Conservation (phyloP, 2,888 invertebrate species). For the Dynastes maya region DNA sequence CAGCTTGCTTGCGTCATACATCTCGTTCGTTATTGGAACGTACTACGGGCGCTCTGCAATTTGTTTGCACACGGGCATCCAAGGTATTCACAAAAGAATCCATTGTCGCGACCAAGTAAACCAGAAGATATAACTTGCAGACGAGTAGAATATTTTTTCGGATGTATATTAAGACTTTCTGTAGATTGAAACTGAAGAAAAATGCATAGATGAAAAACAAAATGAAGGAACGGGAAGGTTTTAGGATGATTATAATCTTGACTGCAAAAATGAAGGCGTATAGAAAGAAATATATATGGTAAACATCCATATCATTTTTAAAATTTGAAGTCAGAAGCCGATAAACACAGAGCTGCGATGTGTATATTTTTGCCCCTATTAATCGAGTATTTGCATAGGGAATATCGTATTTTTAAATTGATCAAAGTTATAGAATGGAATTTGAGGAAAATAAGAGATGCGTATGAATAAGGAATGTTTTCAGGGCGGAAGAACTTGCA, state of each 20-base stretch:
- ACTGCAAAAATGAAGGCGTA: neutral
- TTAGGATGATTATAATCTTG: constrained; percentile 4
- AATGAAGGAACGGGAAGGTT: neutral
- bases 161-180: constrained; percentile 4
- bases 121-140: constrained; percentile 17
- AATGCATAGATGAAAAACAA: constrained; percentile 1
- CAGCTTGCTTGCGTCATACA: neutral
- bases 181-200: constrained; percentile 12
- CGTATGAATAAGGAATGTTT: too few species aligned
- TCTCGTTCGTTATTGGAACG: constrained; percentile 17
- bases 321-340: too few species aligned
- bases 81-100: neutral
- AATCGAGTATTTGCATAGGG: too few species aligned
- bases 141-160: constrained; percentile 14
- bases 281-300: too few species aligned
- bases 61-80: constrained; percentile 18
- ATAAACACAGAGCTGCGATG: too few species aligned
- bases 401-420: too few species aligned
- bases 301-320: too few species aligned
- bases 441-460: too few species aligned
- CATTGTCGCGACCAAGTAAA: constrained; percentile 26
- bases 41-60: constrained; percentile 13
- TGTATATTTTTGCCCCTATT: too few species aligned
- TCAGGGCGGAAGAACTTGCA: too few species aligned
- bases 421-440: too few species aligned